Base-by-base conservation (phyloP, 2,888 invertebrate species). In the Odontothrips loti region DNA sequence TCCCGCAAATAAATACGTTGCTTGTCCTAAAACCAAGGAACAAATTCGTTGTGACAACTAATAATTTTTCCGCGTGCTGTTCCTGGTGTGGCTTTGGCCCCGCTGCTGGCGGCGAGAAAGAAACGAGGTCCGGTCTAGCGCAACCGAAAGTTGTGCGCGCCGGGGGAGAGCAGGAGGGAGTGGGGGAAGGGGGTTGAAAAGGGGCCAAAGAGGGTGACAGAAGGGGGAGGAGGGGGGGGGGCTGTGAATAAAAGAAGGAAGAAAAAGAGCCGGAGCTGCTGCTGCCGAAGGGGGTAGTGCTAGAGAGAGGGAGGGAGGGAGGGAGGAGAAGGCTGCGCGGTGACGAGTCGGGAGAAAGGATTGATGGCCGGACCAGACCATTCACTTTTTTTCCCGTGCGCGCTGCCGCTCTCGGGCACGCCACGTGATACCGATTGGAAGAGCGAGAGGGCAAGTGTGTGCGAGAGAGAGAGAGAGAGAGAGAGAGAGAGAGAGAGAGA, bases 331-430 rank as follows among this genome's bases (percentile, higher is more conserved):
- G 68, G 27, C 15, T 15, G 58, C 4, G 58, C 17, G 58, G 58
- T 20, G 20, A 20, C 4, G 58, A 75, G 68, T 12, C 23, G 68
- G 58, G 23, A 75, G 68, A 11, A 68, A 75, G 68, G 68, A 75
- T 75, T 75, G 68, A 75, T 75, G 68, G 68, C 27, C 23, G 68
- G 68, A 75, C 23, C 68, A 27, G 68, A 75, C 23, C 68, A 27
- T 75, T 75, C 68, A 23, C 68, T 27, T 75, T 75, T 75, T 27
- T 27, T 12, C 27, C 27, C 68, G 68, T 12, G 23, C 82, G 78
- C 81, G 82, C 83, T 75, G 82, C 84, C 83, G 80, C 83, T 83
- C 80, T 84, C 83, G 80, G 81, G 82, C 82, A 83, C 83, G 85
- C 85, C 84, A 17, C 20, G 58, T 17, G 58, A 58, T 17, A 15